A percentile compares a stretch with the other conserved stretches of the same genome.
These are phyloP conservation scores for Scrobipalpa costella DNA, from an alignment of 2,888 invertebrate species.

Conservation along the genomic window DNA sequence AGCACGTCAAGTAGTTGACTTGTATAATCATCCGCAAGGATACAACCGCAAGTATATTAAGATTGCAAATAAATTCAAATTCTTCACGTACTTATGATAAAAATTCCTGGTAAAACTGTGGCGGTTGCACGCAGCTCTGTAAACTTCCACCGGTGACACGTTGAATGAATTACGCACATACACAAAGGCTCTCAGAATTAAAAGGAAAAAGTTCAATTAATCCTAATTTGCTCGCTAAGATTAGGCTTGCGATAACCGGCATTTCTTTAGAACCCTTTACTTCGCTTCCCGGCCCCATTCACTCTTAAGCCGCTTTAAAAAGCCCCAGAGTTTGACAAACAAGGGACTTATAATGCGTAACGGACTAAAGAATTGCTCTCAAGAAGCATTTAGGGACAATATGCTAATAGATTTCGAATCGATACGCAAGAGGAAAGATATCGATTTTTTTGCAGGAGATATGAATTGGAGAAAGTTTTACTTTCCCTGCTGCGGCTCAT, in stretches of 20 bases:
- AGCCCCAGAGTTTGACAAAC: constrained; percentile 71
- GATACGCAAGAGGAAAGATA: constrained; percentile 35
- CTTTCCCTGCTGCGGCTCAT: constrained; percentile 36
- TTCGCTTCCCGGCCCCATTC: constrained; percentile 65
- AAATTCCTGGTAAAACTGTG: background rate
- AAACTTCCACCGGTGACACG: constrained; percentile 59
- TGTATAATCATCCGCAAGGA: constrained; percentile 30
- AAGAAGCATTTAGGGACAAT: constrained; percentile 50
- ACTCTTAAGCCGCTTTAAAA: constrained; percentile 76
- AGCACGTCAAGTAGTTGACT: background rate
- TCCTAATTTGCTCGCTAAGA: constrained; percentile 79
- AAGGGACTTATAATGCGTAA: constrained; percentile 74
- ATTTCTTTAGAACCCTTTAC: constrained; percentile 75
- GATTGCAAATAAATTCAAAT: background rate
- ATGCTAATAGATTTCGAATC: constrained; percentile 26
- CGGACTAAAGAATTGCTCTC: constrained; percentile 64
- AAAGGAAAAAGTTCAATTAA: constrained; percentile 79
- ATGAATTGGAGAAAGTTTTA: constrained; percentile 36
- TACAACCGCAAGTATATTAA: background rate
- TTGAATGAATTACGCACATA: constrained; percentile 67
- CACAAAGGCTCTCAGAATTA: constrained; percentile 68
- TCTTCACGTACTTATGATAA: too few species aligned
- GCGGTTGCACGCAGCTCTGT: constrained; percentile 48
- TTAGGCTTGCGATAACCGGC: constrained; percentile 73
- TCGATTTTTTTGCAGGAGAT: constrained; percentile 33